Evolutionary conservation across 2,113 vertebrate genomes (phyloP).

Genomic region (Clarias batrachus): DNA sequence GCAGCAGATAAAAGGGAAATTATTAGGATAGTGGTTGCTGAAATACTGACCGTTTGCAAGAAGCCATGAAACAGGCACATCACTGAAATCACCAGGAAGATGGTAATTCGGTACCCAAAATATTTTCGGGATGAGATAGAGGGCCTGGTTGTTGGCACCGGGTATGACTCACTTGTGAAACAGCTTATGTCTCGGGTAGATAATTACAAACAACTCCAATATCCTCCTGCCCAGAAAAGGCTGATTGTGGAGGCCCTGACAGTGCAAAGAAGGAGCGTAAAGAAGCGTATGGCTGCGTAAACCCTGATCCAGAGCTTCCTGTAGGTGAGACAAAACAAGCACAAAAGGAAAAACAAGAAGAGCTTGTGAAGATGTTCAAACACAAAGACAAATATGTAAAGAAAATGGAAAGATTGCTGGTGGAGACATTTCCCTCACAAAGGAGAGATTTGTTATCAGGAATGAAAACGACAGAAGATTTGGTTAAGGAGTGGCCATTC

Average conservation of each 20-base stretch:
- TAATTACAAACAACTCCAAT: too few relatives aligned
- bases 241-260: background rate
- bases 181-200: background rate
- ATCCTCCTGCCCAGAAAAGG: too few relatives aligned
- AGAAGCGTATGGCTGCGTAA: conserved; percentile 41
- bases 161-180: background rate
- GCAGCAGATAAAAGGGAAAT: conserved; percentile 33
- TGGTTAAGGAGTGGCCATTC: conserved; percentile 38
- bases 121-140: conserved; percentile 37
- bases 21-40: conserved; percentile 25
- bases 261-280: conserved; percentile 7
- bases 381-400: background rate
- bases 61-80: conserved; percentile 37
- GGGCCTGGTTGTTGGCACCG: conserved; percentile 28
- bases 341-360: conserved; percentile 5
- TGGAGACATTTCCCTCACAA: conserved; percentile 29
- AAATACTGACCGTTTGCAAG: conserved; percentile 26
- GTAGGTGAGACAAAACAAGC: conserved; percentile 32
- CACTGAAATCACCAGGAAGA: conserved; percentile 34
- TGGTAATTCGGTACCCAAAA: conserved; percentile 32
- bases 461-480: conserved; percentile 19
- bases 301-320: conserved; percentile 30
- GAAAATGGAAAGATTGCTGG: conserved; percentile 25
- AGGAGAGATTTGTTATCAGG: conserved; percentile 31
- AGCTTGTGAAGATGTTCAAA: background rate